These are phyloP conservation scores for Apodemus agrarius DNA, from an alignment of 2,797 vertebrate species.

Conservation along the genomic window DNA sequence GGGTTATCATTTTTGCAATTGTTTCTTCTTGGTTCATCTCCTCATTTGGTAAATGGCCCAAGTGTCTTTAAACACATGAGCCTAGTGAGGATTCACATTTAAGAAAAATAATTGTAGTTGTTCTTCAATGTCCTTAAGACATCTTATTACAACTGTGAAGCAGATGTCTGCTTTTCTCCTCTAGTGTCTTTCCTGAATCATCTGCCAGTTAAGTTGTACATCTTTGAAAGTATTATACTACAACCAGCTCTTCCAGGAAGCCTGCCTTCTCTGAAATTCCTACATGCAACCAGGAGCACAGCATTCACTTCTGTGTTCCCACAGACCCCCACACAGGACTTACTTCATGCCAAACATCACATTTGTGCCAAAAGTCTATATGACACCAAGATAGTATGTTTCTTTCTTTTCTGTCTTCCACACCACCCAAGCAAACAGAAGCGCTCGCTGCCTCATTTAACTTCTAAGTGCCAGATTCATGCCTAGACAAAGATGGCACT, in stretches of 20 bases:
- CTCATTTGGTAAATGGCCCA: not conserved
- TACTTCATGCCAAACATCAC: rapidly evolving
- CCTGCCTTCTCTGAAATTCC: not conserved
- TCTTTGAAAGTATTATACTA: not conserved
- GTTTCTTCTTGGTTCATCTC: not conserved
- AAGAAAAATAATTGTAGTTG: not conserved
- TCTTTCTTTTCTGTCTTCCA: not conserved
- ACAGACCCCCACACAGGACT: too few relatives aligned
- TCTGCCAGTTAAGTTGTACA: not conserved
- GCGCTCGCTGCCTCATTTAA: not conserved
- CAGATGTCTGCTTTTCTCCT: not conserved
- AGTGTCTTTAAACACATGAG: not conserved
- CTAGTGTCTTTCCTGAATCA: not conserved
- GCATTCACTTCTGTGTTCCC: not conserved
- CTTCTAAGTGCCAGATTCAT: not conserved
- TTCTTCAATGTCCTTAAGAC: not conserved
- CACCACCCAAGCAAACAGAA: not conserved
- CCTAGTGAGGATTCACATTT: not conserved
- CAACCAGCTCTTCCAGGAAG: not conserved
- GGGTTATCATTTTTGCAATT: not conserved
- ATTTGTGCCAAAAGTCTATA: not conserved
- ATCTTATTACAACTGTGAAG: not conserved
- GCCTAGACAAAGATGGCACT: not conserved
- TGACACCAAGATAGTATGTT: not conserved
- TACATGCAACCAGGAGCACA: not conserved